Base-by-base conservation (phyloP, 1,140 invertebrate genomes). In the Ceratina calcarata region DNA sequence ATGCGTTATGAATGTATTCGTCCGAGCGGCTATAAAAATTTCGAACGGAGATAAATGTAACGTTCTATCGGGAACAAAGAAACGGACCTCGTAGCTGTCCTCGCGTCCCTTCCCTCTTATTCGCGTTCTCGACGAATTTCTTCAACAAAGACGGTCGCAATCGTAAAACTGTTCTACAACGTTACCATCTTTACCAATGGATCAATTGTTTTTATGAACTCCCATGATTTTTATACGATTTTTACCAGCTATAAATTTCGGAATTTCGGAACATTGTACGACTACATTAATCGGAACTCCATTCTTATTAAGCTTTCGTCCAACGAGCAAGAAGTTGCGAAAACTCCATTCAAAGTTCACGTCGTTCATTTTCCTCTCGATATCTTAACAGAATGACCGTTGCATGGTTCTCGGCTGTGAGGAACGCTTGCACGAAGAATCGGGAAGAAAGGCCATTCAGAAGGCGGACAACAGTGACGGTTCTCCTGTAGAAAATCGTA, bases 1-100 rank as follows among this genome's bases (percentile, higher is more conserved):
- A 71, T 71, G 76, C 76, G 60, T 70, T 77, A 77, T 77, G 75
- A 77, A 77, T 70, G 66, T 51, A 77, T 77, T 77, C 75, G 75
- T 70, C 57, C 37, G 12, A 20, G 16, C 13, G 55, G 24, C 57
- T 22, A 27, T 78, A 78, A 78, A 78, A 78, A 78, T 78, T 72
- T 71, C 68, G 45, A 71, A 64, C 68, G 58, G 58, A 71, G 68
- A 71, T 71, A 55, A 64, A 71, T 71, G 76, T 62, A 62, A 78
- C 24, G 67, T 58, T 13, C 45, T n/a, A 6, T 10, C 8, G 22
- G 61, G 61, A 53, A 75, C 74, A 77, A 69, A 77, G 74, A 69
- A 61, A 77, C 57, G 66, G 37, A 45, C 55, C 45, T 51, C 49
- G 37, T 16, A 49, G 51, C 71, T 16, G 12, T 18, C 16, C 20